A percentile compares a stretch with the other conserved stretches of the same genome.
Evolutionary conservation across 2,888 invertebrate species (phyloP).

Genomic region (Escarpia spicata): DNA sequence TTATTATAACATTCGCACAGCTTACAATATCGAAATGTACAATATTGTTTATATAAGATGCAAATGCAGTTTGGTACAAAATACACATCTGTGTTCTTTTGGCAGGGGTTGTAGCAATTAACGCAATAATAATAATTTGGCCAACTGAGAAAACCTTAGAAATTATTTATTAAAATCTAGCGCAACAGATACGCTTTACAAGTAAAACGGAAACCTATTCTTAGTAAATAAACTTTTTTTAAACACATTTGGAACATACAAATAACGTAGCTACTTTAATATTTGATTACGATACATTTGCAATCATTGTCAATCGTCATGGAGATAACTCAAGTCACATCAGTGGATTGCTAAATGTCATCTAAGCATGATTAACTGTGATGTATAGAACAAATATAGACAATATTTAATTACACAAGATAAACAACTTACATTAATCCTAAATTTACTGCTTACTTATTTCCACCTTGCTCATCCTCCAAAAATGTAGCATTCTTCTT

Average conservation of each 20-base stretch:
- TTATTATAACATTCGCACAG: too few species aligned
- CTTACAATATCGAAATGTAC: too few species aligned
- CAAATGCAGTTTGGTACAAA: not conserved
- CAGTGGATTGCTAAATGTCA: not conserved
- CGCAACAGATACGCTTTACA: not conserved
- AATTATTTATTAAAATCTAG: not conserved
- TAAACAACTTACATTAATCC: not conserved
- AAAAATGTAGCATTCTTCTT: not conserved
- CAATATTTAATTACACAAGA: not conserved
- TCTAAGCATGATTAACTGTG: not conserved
- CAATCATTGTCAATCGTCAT: not conserved
- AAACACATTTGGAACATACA: not conserved
- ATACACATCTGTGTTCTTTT: not conserved
- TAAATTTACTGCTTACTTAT: not conserved
- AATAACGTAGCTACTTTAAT: not conserved
- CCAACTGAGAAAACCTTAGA: not conserved
- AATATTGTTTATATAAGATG: too few species aligned
- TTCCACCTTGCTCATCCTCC: not conserved
- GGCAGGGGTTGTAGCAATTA: constrained; percentile 1
- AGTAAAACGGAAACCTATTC: not conserved
- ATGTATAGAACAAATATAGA: not conserved
- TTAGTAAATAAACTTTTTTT: not conserved
- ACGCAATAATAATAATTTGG: not conserved
- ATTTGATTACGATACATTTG: not conserved
- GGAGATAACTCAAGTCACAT: not conserved